A percentile compares a stretch with the other conserved stretches of the same genome.
These are phyloP conservation scores for Cheirogaleus major DNA, from an alignment of 2,797 vertebrate species.

Conservation along the genomic window DNA sequence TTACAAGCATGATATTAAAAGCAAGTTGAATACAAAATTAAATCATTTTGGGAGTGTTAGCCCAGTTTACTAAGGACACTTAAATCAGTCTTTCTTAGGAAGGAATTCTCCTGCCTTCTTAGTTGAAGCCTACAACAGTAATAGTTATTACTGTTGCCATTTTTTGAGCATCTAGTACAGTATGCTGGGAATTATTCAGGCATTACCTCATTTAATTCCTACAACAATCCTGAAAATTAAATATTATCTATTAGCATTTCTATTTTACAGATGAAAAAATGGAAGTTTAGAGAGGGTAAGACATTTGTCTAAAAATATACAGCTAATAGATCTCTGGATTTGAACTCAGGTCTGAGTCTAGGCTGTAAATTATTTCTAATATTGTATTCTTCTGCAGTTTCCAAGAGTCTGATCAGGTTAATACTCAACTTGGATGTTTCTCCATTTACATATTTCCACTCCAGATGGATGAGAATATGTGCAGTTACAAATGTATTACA, in stretches of 20 bases:
- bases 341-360: constrained; percentile 30
- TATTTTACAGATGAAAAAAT: constrained; percentile 25
- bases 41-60: neutral
- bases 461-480: constrained; percentile 39
- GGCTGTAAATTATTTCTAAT: constrained; percentile 32
- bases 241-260: neutral
- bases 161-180: neutral
- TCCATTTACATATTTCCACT: constrained; percentile 40
- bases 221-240: neutral
- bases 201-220: neutral
- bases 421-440: neutral
- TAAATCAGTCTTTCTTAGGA: neutral
- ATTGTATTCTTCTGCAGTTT: neutral
- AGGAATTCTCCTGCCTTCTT: neutral
- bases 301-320: neutral
- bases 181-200: neutral
- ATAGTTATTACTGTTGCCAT: neutral
- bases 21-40: neutral
- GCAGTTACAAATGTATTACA: constrained; percentile 43
- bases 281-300: neutral
- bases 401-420: neutral
- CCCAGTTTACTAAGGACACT: neutral
- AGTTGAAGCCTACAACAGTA: neutral
- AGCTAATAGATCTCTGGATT: neutral
- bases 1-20: constrained; percentile 40